Evolutionary conservation across 23 tunicate species (phyloP).

Genomic region (Phallusia fumigata): DNA sequence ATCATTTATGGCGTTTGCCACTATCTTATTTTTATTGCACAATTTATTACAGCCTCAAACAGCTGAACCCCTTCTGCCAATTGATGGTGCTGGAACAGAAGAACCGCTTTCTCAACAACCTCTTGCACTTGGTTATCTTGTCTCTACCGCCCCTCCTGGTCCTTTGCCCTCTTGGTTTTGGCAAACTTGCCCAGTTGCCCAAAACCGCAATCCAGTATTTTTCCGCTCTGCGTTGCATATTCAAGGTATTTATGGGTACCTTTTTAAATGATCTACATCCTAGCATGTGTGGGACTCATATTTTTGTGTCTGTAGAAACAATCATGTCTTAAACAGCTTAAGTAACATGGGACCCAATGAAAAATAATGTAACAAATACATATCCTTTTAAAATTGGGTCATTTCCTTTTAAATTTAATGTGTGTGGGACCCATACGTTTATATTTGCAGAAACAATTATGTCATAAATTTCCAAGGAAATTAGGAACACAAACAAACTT

Average conservation of each 20-base stretch:
- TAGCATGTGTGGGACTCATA: not conserved
- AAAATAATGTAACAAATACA: too few relatives aligned
- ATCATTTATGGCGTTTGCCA: too few relatives aligned
- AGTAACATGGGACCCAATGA: too few relatives aligned
- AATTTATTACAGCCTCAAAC: not conserved
- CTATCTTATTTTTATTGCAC: too few relatives aligned
- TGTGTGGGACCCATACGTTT: too few relatives aligned
- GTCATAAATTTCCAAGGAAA: too few relatives aligned
- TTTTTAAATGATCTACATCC: too few relatives aligned
- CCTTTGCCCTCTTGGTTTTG: slow-evolving; percentile 91
- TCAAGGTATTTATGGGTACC: slow-evolving; percentile 47
- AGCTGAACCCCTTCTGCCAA: slow-evolving; percentile 50
- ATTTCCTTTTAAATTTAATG: too few relatives aligned
- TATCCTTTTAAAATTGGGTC: too few relatives aligned
- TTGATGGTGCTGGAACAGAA: slow-evolving; percentile 43
- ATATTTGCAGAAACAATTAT: too few relatives aligned
- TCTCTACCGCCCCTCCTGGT: slow-evolving; percentile 95
- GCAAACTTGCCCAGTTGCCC: slow-evolving; percentile 72
- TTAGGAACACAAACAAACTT: too few relatives aligned
- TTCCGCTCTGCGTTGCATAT: slow-evolving; percentile 77
- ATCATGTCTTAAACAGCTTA: too few relatives aligned
- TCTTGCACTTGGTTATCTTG: slow-evolving; percentile 85
- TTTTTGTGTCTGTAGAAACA: not conserved
- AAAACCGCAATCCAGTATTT: slow-evolving; percentile 68
- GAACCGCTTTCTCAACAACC: slow-evolving; percentile 72